A percentile compares a stretch with the other conserved stretches of the same genome.
phyloP scores from a whole-genome alignment of 2,113 vertebrate genomes.

The Danio rerio region DNA sequence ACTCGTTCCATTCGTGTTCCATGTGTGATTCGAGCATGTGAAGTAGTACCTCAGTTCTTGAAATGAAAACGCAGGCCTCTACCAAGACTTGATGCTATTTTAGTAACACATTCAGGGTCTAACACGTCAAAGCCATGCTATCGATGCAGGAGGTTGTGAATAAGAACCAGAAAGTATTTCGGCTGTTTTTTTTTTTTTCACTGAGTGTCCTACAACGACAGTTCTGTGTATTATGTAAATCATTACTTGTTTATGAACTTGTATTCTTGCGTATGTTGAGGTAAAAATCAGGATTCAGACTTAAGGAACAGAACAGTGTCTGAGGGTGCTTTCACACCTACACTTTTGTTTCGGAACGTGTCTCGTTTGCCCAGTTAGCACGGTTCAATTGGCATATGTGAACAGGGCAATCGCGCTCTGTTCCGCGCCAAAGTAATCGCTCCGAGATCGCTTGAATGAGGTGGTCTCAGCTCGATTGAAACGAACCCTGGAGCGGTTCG shows the following conservation, averaged over 20 bases:
- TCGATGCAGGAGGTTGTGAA: neutral
- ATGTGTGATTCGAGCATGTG: neutral
- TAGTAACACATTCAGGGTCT: conserved; percentile 21
- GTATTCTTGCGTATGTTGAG: neutral
- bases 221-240: neutral
- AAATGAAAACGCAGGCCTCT: conserved; percentile 8
- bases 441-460: no score
- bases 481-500: no score
- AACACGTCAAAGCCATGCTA: conserved; percentile 32
- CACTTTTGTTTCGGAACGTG: no score
- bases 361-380: no score
- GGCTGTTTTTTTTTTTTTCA: neutral
- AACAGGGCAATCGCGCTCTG: no score
- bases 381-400: no score
- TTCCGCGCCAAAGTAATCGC: no score
- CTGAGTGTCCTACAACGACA: neutral
- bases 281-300: neutral
- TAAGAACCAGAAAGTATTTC: neutral
- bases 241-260: neutral
- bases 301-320: neutral
- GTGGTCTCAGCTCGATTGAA: no score
- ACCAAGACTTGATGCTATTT: neutral
- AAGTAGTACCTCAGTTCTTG: conserved; percentile 9
- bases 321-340: no score
- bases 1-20: no score